Base-by-base conservation (phyloP, 2,888 invertebrate genomes). In the Drosophila recens region DNA sequence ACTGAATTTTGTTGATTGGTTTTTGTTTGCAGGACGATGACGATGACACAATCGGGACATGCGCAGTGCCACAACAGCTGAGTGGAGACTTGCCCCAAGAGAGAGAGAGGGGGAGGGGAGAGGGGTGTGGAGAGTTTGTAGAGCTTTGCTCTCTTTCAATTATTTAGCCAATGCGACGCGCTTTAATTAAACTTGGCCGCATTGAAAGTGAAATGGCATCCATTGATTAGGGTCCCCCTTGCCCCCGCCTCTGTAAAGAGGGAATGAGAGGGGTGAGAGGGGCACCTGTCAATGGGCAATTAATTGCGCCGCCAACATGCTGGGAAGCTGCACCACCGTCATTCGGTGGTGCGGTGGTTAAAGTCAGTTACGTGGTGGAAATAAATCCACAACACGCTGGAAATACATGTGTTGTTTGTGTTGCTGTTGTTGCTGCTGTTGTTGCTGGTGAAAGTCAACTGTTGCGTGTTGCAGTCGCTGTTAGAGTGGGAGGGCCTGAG, bases 1-100 rank as follows among this genome's bases (percentile, higher is more conserved):
- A 56, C 40, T 52, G 30, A 49, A 51, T 57, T 62, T 17, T 30
- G 27, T 27, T 27, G 27, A 27, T 27, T 38, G 11, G n/a, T 38
- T 49, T 63, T 43, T 52, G 42, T 71, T 71, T 64, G 63, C 52
- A 73, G 71, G 56, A 66, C 46, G 59, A 56, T 68, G 62, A 65
- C 73, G 75, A 91, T 91, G 90, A 91, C 90, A 90, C 91, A 91
- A 91, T 91, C 90, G 72, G 71, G 76, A 67, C 90, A 90, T 91
- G 90, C 90, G 90, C 91, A 87, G 52, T 73, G 51, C 54, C 20
- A 11, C 66, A 59, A 82, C 87, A 87, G 87, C 85, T 82, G 82
- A 64, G 78, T 72, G 75, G 67, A 82, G 82, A 87, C 36, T 72
- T 51, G 23, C 1, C 36, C 10, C 27, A 9, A n/a, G 1, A 11